phyloP scores from a whole-genome alignment of 2,113 vertebrate species.

The Oxyruncus cristatus region DNA sequence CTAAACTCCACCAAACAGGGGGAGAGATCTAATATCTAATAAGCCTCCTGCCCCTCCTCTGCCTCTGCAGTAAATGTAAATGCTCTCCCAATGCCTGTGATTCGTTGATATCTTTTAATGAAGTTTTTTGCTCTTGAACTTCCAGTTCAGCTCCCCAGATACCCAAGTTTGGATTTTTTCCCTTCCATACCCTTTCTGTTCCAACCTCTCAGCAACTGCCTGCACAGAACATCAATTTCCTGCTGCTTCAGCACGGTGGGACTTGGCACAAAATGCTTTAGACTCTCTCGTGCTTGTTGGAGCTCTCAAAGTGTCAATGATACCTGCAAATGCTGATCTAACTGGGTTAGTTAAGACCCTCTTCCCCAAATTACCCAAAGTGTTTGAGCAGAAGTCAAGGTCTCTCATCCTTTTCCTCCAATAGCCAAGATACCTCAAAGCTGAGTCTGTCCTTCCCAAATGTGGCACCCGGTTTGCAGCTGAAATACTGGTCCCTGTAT shows the following conservation, averaged over 20 bases:
- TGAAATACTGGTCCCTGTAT: neutral
- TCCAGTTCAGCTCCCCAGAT: neutral
- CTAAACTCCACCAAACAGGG: neutral
- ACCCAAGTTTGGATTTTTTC: neutral
- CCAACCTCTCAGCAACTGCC: neutral
- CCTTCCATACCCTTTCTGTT: neutral
- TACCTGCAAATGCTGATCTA: neutral
- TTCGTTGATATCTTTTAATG: neutral
- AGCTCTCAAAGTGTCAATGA: neutral
- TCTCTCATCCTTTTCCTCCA: neutral
- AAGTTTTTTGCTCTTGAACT: neutral
- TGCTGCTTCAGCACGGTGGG: neutral
- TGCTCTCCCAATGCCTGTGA: neutral
- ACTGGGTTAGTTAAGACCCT: neutral
- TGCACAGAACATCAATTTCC: neutral
- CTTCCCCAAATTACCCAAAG: neutral
- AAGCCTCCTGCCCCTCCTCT: neutral
- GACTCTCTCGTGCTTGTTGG: neutral
- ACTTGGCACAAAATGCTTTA: neutral
- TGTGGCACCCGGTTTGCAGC: neutral
- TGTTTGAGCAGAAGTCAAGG: neutral
- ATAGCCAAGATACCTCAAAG: neutral
- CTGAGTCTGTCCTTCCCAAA: neutral
- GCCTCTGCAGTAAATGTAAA: neutral
- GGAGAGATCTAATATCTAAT: too few relatives aligned